Percentiles rank a stretch among this genome's conserved stretches.
These are phyloP conservation scores for Cataglyphis hispanica DNA, from an alignment of 1,140 invertebrate genomes.

Conservation along the genomic window DNA sequence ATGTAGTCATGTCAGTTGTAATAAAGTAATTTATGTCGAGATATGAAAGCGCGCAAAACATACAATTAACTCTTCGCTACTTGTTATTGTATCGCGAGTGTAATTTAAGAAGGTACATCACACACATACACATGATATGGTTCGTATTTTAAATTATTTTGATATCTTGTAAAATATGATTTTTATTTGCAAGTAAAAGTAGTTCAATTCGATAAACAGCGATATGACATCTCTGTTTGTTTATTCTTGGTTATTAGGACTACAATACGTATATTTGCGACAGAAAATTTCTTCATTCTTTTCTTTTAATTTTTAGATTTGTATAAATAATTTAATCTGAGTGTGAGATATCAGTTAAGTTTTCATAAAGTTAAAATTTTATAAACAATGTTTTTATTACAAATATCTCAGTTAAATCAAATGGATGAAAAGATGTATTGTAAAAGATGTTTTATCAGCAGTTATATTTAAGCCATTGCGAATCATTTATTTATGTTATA, in stretches of 20 bases:
- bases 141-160: slow-evolving; percentile 28
- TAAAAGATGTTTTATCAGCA: background rate
- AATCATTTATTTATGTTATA: slow-evolving; percentile 3
- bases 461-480: background rate
- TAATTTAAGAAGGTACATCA: background rate
- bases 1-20: slow-evolving; percentile 42
- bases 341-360: background rate
- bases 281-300: slow-evolving; percentile 17
- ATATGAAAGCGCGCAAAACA: slow-evolving; percentile 60
- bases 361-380: background rate
- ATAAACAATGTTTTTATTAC: background rate
- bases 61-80: slow-evolving; percentile 2
- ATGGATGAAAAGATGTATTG: background rate
- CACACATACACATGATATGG: background rate
- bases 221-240: background rate
- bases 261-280: background rate
- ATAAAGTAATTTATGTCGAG: slow-evolving; percentile 62
- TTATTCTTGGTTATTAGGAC: background rate
- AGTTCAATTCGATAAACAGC: slow-evolving; percentile 1
- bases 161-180: slow-evolving; percentile 27
- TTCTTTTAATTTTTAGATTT: background rate
- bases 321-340: slow-evolving; percentile 5
- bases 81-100: background rate
- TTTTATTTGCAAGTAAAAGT: slow-evolving; percentile 33
- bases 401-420: background rate